phyloP scores from a whole-genome alignment of 2,113 vertebrate genomes.

The Gobiocypris rarus region DNA sequence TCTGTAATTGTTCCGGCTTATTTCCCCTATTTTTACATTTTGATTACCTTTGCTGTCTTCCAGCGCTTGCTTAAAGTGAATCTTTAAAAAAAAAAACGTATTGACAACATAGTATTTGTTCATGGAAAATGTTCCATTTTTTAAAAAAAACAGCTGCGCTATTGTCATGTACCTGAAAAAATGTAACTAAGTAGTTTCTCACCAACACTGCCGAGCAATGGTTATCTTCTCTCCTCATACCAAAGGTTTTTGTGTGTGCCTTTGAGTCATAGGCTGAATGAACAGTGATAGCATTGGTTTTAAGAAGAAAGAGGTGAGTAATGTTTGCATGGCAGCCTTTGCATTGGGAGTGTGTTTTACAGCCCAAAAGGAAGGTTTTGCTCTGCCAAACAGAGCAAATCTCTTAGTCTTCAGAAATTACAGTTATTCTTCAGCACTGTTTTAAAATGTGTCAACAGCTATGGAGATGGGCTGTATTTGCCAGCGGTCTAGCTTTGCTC shows the following conservation, averaged over 20 bases:
- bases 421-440: slow-evolving; percentile 75
- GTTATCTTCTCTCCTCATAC: background rate
- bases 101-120: background rate
- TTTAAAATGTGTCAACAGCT: slow-evolving; percentile 74
- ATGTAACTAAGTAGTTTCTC: background rate
- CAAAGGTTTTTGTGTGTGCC: background rate
- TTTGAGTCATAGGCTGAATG: slow-evolving; percentile 16
- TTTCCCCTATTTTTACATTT: no score
- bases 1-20: no score
- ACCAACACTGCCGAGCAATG: background rate
- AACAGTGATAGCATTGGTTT: background rate
- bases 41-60: background rate
- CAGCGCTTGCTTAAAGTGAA: background rate
- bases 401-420: slow-evolving; percentile 71
- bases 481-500: slow-evolving; percentile 31
- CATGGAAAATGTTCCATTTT: background rate
- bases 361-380: slow-evolving; percentile 48
- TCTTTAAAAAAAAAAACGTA: background rate
- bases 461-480: slow-evolving; percentile 60
- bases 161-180: background rate
- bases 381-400: slow-evolving; percentile 70
- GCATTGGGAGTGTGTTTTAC: slow-evolving; percentile 3
- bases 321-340: slow-evolving; percentile 30
- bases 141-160: background rate
- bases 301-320: slow-evolving; percentile 16